Evolutionary conservation across 2,797 vertebrate species (phyloP), one percentile per base, ranked within the genome.

Genomic region (Enteromius radiatus): DNA sequence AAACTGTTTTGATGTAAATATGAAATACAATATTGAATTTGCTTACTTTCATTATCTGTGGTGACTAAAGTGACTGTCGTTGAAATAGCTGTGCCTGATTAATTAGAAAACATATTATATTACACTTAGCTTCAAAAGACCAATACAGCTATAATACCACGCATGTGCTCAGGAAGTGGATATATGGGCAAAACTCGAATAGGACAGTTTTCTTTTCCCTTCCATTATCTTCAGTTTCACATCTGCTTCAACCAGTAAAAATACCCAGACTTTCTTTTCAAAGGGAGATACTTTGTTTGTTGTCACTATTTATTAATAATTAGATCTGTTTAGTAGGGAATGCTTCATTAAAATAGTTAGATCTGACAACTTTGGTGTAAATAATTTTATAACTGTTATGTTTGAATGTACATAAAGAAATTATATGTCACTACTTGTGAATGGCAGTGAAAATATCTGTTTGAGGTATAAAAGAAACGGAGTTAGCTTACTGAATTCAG

Each of bases 21-120:
- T 26, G n/a, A 69, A 69, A 69, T 15, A 52, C 28, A 52, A 52
- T n/a, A n/a, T 21, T 73, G 70, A 36, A 36, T 38, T 75, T 75
- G 71, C 54, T 61, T 76, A 76, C 54, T 76, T 61, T 28, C 14
- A 26, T 38, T 3, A 56, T 21, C 33, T 41, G 33, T 41, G 73
- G 21, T 38, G 21, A 38, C 3, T 38, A 33, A 59, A 41, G 2
- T n/a, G 21, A 26, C 14, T 0, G 8, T 59, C 36, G 63, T 78
- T 21, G 26, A 41, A 54, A 38, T 54, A 68, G 9, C 26, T 15
- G 31, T 38, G 1, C 47, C 77, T 78, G 64, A 68, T 78, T 54
- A 12, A 49, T 5, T 41, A 52, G 49, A 41, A 56, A 74, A 23
- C 3, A 75, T 6, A 56, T 7, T 54, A 71, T 10, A 49, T 38